Percentiles rank a stretch among this genome's conserved stretches.
Evolutionary conservation across 2,888 invertebrate genomes (phyloP).

Genomic region (Ariolimax columbianus): DNA sequence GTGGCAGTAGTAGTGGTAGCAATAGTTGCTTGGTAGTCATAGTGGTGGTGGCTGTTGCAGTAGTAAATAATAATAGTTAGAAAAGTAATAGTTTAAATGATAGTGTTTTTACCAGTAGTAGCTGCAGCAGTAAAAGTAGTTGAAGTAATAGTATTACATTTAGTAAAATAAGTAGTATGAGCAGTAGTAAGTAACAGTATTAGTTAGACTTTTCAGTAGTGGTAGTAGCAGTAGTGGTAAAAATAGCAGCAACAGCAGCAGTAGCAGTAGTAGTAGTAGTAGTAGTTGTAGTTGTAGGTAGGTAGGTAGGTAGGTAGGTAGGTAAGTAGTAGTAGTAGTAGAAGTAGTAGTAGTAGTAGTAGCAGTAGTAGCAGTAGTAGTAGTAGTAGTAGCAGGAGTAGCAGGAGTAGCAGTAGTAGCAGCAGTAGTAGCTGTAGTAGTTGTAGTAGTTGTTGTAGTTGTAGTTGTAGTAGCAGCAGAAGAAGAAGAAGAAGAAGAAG

Average conservation of each 20-base stretch:
- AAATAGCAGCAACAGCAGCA: not conserved
- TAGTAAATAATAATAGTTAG: not conserved
- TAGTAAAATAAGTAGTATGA: not conserved
- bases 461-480: too few relatives aligned
- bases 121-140: not conserved
- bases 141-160: too few relatives aligned
- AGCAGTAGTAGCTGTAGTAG: too few relatives aligned
- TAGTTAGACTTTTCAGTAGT: not conserved
- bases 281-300: too few relatives aligned
- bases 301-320: too few relatives aligned
- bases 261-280: not conserved
- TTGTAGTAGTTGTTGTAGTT: too few relatives aligned
- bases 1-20: too few relatives aligned
- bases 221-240: too few relatives aligned
- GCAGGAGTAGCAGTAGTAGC: too few relatives aligned
- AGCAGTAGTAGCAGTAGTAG: not conserved
- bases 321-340: too few relatives aligned
- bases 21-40: not conserved
- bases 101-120: not conserved
- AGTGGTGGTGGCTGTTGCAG: not conserved
- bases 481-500: too few relatives aligned
- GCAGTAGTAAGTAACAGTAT: not conserved
- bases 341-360: too few relatives aligned
- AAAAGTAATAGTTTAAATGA: not conserved
- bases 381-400: not conserved